A percentile compares a stretch with the other conserved stretches of the same genome.
Evolutionary conservation across 2,113 vertebrate species (phyloP).

Genomic region (Hemicordylus capensis): DNA sequence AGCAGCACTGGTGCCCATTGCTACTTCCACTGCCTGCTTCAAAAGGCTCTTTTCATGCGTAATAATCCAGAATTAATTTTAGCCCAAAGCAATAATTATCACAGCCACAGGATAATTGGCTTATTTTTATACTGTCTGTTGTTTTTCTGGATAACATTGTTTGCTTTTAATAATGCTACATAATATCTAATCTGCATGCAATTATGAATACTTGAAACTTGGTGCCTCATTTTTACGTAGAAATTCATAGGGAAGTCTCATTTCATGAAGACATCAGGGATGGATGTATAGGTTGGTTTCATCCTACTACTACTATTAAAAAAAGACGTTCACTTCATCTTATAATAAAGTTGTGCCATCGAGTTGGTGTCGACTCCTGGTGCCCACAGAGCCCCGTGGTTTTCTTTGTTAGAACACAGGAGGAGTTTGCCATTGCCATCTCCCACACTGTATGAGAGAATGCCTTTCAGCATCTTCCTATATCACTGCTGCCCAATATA

Average conservation of each 20-base stretch:
- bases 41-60: slow-evolving; percentile 34
- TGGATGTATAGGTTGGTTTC: slow-evolving; percentile 56
- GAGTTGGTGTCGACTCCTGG: no score
- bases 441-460: no score
- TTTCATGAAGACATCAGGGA: slow-evolving; percentile 50
- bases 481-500: no score
- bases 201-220: slow-evolving; percentile 48
- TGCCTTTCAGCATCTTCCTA: no score
- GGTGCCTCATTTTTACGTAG: slow-evolving; percentile 42
- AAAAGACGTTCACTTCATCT: slow-evolving; percentile 1
- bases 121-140: slow-evolving; percentile 34
- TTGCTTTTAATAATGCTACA: slow-evolving; percentile 43
- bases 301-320: slow-evolving; percentile 14
- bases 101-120: slow-evolving; percentile 47
- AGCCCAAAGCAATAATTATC: slow-evolving; percentile 60
- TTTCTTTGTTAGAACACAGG: no score
- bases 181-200: slow-evolving; percentile 28
- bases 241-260: slow-evolving; percentile 33
- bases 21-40: slow-evolving; percentile 10
- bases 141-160: slow-evolving; percentile 23
- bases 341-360: no score
- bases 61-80: slow-evolving; percentile 39
- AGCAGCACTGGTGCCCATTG: slow-evolving; percentile 24
- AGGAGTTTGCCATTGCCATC: no score
- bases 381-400: no score